Base-by-base conservation (phyloP, 2,113 vertebrate genomes). In the Pitta sordida region DNA sequence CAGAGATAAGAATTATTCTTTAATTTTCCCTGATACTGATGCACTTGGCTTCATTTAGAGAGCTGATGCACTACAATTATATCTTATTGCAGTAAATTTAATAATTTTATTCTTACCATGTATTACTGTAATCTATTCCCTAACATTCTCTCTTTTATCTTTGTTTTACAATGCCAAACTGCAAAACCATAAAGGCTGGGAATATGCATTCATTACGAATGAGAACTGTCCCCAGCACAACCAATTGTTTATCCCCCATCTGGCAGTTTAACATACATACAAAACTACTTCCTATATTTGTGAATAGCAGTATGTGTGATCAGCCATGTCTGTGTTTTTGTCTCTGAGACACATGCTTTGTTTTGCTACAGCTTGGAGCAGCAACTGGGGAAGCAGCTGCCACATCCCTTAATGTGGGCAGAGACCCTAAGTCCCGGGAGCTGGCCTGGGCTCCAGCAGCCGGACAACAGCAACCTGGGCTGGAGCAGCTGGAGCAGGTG, bases 311-410 rank as follows among this genome's bases (percentile, higher is more conserved):
- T 3, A 9, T 8, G 6, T 39, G 26, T 14, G 14, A 63, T 36
- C 19, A 37, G 32, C 15, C 5, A 2, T 12, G 10, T 19, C 30
- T n/a, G 7, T 37, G 17, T 15, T 32, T 83, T 36, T 68, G 15
- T 11, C 24, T 60, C 49, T 69, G 17, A 17, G 15, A 41, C 29
- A 24, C 0, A 1, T 30, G 6, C 4, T n/a, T 10, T 41, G 3
- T 56, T 85, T 59, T 2, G 0, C 27, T 32, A 10, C 29, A 58
- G 32, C 8, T 15, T 64, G 59, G 81, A 84, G 15, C 23, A 39
- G 36, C 21, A 36, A 20, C 37, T 27, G 29, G 18, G 9, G 53
- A 87, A 41, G 30, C 3, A 19, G 37, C 30, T 68, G 39, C 22
- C 12, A 3, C 43, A 30, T 24, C 13, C 17, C 15, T 68, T 15